Conservation (phyloP, 2,113 vertebrate species). For the Heterotilapia buettikoferi region DNA sequence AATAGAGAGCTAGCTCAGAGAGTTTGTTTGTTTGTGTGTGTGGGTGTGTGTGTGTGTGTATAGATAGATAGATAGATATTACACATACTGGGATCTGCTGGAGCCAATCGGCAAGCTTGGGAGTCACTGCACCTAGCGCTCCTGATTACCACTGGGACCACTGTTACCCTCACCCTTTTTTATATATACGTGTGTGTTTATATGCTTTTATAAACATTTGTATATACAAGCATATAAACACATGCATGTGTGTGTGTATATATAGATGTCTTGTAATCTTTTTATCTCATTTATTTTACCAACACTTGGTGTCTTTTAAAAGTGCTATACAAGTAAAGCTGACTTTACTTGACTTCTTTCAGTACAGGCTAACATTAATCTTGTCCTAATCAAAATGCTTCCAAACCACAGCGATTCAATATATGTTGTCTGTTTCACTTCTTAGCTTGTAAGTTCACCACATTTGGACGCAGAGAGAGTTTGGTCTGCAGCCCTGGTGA, state of each 20-base stretch:
- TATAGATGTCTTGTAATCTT: neutral
- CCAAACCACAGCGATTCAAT: neutral
- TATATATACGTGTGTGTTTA: neutral
- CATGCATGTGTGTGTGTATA: neutral
- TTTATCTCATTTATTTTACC: neutral
- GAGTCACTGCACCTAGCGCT: neutral
- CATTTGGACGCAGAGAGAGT: neutral
- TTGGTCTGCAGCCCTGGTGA: neutral
- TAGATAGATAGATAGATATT: neutral
- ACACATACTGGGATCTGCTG: neutral
- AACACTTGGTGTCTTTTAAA: neutral
- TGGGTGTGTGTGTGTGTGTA: neutral
- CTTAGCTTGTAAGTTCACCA: neutral
- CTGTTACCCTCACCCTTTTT: neutral
- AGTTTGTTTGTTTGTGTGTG: too few relatives aligned
- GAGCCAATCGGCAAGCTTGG: neutral
- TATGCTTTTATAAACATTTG: neutral
- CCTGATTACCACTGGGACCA: neutral
- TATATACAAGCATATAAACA: neutral
- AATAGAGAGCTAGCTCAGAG: too few relatives aligned
- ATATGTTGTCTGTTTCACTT: neutral
- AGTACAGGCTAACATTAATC: neutral
- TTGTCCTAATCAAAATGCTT: neutral
- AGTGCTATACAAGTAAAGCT: neutral
- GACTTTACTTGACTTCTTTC: neutral